Conservation (phyloP, 1,140 invertebrate species). For the Sitobion miscanthi region DNA sequence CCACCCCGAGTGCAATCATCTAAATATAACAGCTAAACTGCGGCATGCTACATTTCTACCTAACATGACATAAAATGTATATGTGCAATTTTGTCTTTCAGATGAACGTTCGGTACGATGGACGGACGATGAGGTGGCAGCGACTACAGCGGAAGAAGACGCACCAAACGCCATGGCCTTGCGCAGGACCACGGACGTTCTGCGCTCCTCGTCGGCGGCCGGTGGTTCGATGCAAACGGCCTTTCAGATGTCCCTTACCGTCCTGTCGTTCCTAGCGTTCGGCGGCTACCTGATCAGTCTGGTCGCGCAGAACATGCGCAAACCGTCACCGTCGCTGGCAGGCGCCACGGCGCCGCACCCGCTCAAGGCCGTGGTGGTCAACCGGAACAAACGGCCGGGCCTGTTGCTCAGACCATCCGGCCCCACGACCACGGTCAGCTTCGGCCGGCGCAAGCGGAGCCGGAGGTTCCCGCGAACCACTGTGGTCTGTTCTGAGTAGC, state of each 20-base stretch:
- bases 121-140: too few species aligned
- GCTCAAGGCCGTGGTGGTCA: constrained; percentile 29
- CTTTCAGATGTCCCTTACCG: constrained; percentile 72
- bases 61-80: not conserved
- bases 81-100: not conserved
- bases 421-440: constrained; percentile 22
- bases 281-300: constrained; percentile 78
- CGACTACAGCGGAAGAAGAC: too few species aligned
- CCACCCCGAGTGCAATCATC: too few species aligned
- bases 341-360: constrained; percentile 6
- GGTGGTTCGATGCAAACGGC: constrained; percentile 37
- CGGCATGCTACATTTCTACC: too few species aligned
- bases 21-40: too few species aligned
- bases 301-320: constrained; percentile 62
- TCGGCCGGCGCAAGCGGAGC: constrained; percentile 27
- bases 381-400: constrained; percentile 25
- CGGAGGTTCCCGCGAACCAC: not conserved
- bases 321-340: not conserved
- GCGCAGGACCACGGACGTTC: not conserved
- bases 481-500: not conserved
- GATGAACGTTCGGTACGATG: not conserved
- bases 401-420: not conserved
- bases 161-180: constrained; percentile 28
- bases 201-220: not conserved
- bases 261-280: constrained; percentile 77